These are phyloP conservation scores for Ceratotherium simum DNA, from an alignment of 2,113 vertebrate genomes.

Conservation along the genomic window DNA sequence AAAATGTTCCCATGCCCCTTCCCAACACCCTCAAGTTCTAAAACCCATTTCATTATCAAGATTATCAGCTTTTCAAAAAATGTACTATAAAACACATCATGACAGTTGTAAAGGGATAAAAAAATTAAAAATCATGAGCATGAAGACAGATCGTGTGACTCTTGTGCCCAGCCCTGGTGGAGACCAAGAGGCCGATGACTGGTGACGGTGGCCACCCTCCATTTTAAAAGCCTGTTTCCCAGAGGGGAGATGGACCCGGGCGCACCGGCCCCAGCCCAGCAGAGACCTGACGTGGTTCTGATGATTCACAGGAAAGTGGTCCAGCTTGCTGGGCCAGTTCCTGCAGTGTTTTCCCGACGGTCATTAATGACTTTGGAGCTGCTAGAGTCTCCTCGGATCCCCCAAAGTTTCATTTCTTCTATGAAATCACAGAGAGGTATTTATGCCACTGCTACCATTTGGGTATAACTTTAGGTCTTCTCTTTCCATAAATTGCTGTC, in stretches of 20 bases:
- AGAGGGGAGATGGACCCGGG: not conserved
- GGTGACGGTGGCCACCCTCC: not conserved
- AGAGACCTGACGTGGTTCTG: not conserved
- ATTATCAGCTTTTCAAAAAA: not conserved
- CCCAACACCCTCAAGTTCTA: not conserved
- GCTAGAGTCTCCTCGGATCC: not conserved
- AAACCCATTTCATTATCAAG: not conserved
- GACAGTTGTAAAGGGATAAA: not conserved
- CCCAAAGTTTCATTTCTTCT: constrained; percentile 16
- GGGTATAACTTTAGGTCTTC: not conserved
- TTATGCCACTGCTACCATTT: not conserved
- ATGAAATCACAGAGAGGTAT: not conserved
- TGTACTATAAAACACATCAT: not conserved
- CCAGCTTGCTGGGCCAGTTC: constrained; percentile 57
- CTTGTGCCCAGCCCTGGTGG: not conserved
- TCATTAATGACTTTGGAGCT: constrained; percentile 6
- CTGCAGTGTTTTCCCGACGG: not conserved
- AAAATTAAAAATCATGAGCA: not conserved
- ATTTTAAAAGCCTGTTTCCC: constrained; percentile 25
- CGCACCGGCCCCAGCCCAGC: not conserved
- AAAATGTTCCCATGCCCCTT: not conserved
- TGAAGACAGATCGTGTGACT: not conserved
- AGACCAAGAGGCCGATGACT: not conserved
- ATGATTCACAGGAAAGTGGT: constrained; percentile 65
- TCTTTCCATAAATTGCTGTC: not conserved